Evolutionary conservation across 1,140 invertebrate genomes (phyloP), one percentile per base, ranked within the genome.

Genomic region (Caenorhabditis briggsae): DNA sequence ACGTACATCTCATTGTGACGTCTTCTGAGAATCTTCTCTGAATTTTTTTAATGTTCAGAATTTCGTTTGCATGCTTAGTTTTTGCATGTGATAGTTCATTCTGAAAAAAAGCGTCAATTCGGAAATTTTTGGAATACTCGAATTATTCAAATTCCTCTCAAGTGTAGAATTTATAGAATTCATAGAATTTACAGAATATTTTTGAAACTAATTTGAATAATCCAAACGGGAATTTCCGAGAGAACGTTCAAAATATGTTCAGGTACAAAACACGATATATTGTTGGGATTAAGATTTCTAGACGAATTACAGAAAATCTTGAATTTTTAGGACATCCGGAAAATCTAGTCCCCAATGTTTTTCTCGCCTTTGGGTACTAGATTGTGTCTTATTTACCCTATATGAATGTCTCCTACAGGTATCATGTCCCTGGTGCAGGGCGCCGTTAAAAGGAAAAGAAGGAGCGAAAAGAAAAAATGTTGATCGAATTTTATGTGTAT

Each of bases 1-100:
- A 78, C 70, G 70, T 78, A 48, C 5, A 50, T 78, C n/a, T 14
- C 46, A 53, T 78, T 50, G 70, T 78, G 70, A 78, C 70, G 70
- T 50, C 70, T 78, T 78, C 46, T 50, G 33, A 46, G 9, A 46
- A 70, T 5, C 43, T 12, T 14, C 7, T 18, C 3, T n/a, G 16
- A 46, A 43, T 70, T 70, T 18, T 70, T 46, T 16, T 16, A 43
- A 59, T 59, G 56, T 70, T 70, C 33, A 18, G n/a, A n/a, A n/a
- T 59, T 14, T 61, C 16, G 18, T 33, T 33, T 33, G 33, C 33
- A 33, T 33, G 33, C 3, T 33, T 33, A 33, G 33, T 33, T 33
- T 33, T 33, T 33, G 59, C 59, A 61, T 61, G 59, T 61, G 59
- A 61, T 23, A 61, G 59, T 61, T 33, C 25, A 33, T 33, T 33